A percentile compares a stretch with the other conserved stretches of the same genome.
Evolutionary conservation across 2,113 vertebrate genomes (phyloP).

Genomic region (Psophia crepitans): DNA sequence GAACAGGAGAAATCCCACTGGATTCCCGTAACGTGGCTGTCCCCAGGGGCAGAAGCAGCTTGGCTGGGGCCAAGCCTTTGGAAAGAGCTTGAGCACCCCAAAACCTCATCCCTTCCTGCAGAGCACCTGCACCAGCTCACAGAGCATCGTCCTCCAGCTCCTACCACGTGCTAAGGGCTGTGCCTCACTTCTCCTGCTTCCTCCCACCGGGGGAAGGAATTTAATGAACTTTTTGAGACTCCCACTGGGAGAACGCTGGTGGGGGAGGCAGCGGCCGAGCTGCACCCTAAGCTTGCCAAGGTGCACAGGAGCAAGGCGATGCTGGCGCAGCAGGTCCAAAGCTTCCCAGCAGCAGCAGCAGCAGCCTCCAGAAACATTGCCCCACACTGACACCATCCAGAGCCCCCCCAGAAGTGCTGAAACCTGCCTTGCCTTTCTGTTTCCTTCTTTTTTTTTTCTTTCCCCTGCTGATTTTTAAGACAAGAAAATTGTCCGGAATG

Average conservation of each 20-base stretch:
- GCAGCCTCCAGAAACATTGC: neutral
- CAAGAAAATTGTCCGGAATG: rapidly evolving
- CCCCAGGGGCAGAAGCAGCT: neutral
- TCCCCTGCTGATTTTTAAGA: neutral
- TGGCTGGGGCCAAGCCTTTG: neutral
- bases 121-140: neutral
- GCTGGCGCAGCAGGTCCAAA: neutral
- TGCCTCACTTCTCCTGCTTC: neutral
- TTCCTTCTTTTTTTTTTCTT: neutral
- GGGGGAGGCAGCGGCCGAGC: neutral
- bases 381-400: neutral
- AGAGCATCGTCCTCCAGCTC: neutral
- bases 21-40: neutral
- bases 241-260: rapidly evolving
- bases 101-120: neutral
- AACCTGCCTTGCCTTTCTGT: neutral
- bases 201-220: neutral
- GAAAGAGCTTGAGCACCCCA: neutral
- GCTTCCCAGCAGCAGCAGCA: neutral
- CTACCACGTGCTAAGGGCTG: neutral
- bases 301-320: rapidly evolving
- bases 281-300: neutral
- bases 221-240: neutral
- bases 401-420: neutral
- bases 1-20: neutral